Percentiles rank a stretch among this genome's conserved stretches.
These are phyloP conservation scores for Uloborus plumipes DNA, from an alignment of 2,888 invertebrate species.

Conservation along the genomic window DNA sequence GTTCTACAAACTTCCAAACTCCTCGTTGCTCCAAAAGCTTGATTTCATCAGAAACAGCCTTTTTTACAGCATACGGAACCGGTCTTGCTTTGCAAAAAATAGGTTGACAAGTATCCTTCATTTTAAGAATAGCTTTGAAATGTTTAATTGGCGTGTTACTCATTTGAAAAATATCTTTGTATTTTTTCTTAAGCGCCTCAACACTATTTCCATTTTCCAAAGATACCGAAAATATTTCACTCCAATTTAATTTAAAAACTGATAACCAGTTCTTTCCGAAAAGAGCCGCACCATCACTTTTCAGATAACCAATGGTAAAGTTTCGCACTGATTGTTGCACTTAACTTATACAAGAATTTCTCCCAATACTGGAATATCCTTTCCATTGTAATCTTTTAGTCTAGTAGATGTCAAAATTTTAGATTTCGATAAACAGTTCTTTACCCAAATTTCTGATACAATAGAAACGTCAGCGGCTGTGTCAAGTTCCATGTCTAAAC, in stretches of 20 bases:
- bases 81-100: conserved; percentile 19
- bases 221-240: conserved; percentile 15
- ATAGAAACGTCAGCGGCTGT: conserved; percentile 15
- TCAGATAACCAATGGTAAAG: too few relatives aligned
- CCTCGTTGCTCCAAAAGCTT: background rate
- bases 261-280: too few relatives aligned
- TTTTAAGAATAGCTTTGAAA: conserved; percentile 16
- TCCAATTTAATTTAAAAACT: too few relatives aligned
- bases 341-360: background rate
- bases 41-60: conserved; percentile 18
- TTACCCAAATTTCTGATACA: background rate
- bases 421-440: too few relatives aligned
- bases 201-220: background rate
- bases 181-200: background rate
- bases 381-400: background rate
- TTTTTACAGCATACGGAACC: conserved; percentile 23
- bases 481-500: conserved; percentile 17
- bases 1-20: conserved; percentile 20
- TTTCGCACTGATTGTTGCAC: background rate
- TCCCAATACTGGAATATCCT: conserved; percentile 1
- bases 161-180: background rate
- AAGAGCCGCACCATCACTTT: too few relatives aligned
- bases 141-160: conserved; percentile 11
- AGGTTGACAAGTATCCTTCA: conserved; percentile 8
- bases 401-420: too few relatives aligned